Evolutionary conservation across 2,797 vertebrate species (phyloP).

Genomic region (Syncerus caffer): DNA sequence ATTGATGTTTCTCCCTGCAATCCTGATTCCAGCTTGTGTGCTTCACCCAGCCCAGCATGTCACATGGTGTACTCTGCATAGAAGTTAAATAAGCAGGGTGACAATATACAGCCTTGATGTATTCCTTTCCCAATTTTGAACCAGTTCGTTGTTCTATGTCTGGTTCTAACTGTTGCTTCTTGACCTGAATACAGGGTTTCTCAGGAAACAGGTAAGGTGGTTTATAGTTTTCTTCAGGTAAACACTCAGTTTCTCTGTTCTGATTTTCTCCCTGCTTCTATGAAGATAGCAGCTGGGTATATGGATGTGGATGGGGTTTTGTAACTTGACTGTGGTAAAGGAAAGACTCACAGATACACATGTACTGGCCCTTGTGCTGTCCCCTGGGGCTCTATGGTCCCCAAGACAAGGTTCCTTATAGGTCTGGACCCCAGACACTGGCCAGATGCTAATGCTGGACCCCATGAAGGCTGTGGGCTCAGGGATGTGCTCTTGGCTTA

Average conservation of each 20-base stretch:
- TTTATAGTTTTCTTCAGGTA: not conserved
- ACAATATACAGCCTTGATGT: not conserved
- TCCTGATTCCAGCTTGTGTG: not conserved
- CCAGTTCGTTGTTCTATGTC: not conserved
- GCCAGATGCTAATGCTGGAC: not conserved
- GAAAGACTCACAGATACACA: not conserved
- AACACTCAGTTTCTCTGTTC: not conserved
- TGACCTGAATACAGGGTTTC: not conserved
- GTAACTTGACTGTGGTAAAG: not conserved
- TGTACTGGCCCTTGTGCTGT: not conserved
- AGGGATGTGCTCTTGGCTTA: not conserved
- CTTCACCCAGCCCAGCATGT: not conserved
- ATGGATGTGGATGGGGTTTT: not conserved
- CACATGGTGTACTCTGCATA: not conserved
- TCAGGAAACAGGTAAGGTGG: not conserved
- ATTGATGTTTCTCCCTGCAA: no score
- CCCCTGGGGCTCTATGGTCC: not conserved
- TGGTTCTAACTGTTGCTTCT: not conserved
- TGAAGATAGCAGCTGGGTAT: not conserved
- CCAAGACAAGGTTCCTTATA: not conserved
- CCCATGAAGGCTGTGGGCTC: not conserved
- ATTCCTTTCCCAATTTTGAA: not conserved
- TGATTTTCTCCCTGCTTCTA: slow-evolving; percentile 28
- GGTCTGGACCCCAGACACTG: not conserved
- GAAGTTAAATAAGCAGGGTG: not conserved